Conservation (phyloP, 2,888 invertebrate genomes). For the Coenonympha glycerion region DNA sequence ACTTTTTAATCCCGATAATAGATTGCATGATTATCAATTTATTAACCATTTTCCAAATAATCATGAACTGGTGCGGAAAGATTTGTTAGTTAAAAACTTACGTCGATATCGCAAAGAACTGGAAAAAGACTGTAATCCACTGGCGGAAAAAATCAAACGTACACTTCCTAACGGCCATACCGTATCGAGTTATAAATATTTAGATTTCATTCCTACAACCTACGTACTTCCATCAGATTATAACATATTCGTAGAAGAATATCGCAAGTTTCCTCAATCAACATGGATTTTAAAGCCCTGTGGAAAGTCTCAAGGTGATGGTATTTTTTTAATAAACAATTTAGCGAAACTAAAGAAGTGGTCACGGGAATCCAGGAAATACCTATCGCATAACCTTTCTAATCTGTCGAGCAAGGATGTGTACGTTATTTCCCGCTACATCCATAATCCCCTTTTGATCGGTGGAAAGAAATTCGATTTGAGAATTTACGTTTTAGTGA, state of each 20-base stretch:
- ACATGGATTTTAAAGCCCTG: conserved; percentile 99
- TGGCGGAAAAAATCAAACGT: conserved; percentile 83
- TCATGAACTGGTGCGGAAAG: conserved; percentile 95
- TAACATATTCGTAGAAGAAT: conserved; percentile 97
- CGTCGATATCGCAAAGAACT: conserved; percentile 94
- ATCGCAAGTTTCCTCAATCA: conserved; percentile 92
- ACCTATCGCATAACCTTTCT: conserved; percentile 85
- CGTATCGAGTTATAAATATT: conserved; percentile 83
- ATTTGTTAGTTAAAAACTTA: conserved; percentile 96
- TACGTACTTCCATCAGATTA: conserved; percentile 97
- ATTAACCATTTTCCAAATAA: conserved; percentile 98
- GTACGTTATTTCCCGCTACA: conserved; percentile 97
- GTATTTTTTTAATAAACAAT: conserved; percentile 96
- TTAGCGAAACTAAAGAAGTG: conserved; percentile 93
- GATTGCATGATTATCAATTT: conserved; percentile 93
- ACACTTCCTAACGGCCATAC: conserved; percentile 76
- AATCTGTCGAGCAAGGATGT: conserved; percentile 87
- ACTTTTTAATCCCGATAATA: conserved; percentile 92
- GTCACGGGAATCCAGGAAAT: conserved; percentile 90
- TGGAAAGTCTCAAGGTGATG: conserved; percentile 95
- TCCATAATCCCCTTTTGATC: conserved; percentile 94
- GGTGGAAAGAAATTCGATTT: conserved; percentile 98
- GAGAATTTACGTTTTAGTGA: conserved; percentile 92
- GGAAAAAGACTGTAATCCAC: conserved; percentile 90
- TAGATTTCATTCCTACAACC: conserved; percentile 95